Evolutionary conservation across 2,888 invertebrate genomes (phyloP).

Genomic region (Phyllotreta cruciferae): DNA sequence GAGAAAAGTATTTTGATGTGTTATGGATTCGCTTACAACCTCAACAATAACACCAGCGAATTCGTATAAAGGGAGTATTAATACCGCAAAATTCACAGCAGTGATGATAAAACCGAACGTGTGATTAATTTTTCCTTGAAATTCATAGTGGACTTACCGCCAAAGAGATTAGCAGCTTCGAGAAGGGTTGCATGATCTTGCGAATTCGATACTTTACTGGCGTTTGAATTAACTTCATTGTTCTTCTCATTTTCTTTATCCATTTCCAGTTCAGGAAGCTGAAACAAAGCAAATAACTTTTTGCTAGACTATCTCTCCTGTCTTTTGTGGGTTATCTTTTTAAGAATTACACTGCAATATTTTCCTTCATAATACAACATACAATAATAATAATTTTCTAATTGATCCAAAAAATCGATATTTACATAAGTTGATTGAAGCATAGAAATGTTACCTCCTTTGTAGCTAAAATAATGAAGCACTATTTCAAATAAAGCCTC

Average conservation of each 20-base stretch:
- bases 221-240: slow-evolving; percentile 65
- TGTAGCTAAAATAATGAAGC: no score
- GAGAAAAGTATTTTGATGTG: no score
- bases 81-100: not conserved
- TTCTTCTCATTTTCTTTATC: slow-evolving; percentile 81
- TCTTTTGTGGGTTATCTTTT: no score
- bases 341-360: no score
- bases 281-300: not conserved
- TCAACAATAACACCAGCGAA: not conserved
- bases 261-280: slow-evolving; percentile 64
- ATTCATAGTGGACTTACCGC: slow-evolving; percentile 53
- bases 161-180: slow-evolving; percentile 72
- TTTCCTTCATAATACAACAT: no score
- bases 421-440: no score
- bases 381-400: no score
- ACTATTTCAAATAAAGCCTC: no score
- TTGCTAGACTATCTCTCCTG: not conserved
- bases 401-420: no score
- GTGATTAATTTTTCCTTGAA: not conserved
- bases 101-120: no score
- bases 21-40: no score
- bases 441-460: no score
- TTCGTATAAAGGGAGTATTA: not conserved
- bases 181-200: slow-evolving; percentile 73
- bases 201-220: slow-evolving; percentile 60